Conservation (phyloP, 1,140 invertebrate genomes). For the Charaxes varanes region DNA sequence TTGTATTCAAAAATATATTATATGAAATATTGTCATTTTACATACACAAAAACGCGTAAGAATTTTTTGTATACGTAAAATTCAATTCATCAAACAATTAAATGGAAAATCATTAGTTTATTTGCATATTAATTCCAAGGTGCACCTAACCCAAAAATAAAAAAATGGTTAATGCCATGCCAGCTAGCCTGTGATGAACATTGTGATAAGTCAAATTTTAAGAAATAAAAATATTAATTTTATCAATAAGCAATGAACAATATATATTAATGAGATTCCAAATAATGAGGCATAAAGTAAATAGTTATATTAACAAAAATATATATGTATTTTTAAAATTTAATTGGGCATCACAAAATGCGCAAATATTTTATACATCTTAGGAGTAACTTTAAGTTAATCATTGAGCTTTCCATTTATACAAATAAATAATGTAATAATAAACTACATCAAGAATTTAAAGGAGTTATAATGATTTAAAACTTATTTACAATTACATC, state of each 20-base stretch:
- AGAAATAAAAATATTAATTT: constrained; percentile 24
- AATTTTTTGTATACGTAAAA: too few relatives aligned
- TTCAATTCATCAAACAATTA: too few relatives aligned
- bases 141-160: not conserved
- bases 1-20: too few relatives aligned
- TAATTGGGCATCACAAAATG: constrained; percentile 51
- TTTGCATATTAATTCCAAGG: constrained; percentile 3
- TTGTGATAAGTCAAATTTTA: constrained; percentile 38
- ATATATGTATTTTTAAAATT: constrained; percentile 46
- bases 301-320: constrained; percentile 58
- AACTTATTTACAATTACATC: constrained; percentile 27
- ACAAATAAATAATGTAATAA: constrained; percentile 70
- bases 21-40: too few relatives aligned
- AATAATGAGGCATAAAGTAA: constrained; percentile 60
- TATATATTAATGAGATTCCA: constrained; percentile 63
- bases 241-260: constrained; percentile 22
- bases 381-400: constrained; percentile 66
- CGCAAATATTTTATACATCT: constrained; percentile 47
- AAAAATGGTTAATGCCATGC: constrained; percentile 17
- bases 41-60: too few relatives aligned
- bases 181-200: constrained; percentile 39
- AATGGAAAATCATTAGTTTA: not conserved
- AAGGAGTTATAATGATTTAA: constrained; percentile 26
- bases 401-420: constrained; percentile 71
- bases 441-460: constrained; percentile 42